Evolutionary conservation across 1,140 invertebrate genomes (phyloP), one percentile per base, ranked within the genome.

Genomic region (Euborellia annulipes): DNA sequence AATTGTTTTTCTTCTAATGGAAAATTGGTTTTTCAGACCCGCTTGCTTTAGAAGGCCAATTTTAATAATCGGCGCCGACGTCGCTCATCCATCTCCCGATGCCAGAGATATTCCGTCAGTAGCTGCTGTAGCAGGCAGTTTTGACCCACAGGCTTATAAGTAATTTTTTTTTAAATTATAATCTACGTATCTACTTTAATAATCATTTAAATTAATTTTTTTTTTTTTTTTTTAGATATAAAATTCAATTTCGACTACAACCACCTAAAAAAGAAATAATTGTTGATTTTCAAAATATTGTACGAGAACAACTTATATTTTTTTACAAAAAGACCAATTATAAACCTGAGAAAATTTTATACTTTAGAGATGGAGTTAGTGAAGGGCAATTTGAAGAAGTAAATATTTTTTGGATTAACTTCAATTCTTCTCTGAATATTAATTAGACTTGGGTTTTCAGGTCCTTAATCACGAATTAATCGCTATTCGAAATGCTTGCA

Each of bases 341-440:
- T 2, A 67, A 72, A 53, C 84, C 83, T 0, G 50, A 63, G 0
- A 63, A 63, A 32, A 78, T 87, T 39, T 63, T 86, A 22, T 79
- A 85, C 45, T 91, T 80, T 59, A 68, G 88, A 8, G 89, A 93
- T 58, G 89, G 88, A 3, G 89, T 94, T 0, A 85, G 82, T 2
- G 88, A 92, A 55, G 87, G 87, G 0, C 84, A 92, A 52, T 90
- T 93, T 58, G 54, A 66, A 1, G 65, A 76, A 55, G 76, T 85
- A 44, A 62, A 66, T 47, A 13, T 41, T 45, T 27, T 27, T 27
- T 27, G 23, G 23, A 27, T 6, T 6, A 27, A 27, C 4, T 27
- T 6, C 23, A 27, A 27, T 27, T 27, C 23, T 27, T 6, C 4
- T 27, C 11, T 6, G 11, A 27, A 27, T 27, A 6, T 27, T 11